These are phyloP conservation scores for Pseudomugil tenellus DNA, from an alignment of 2,797 vertebrate genomes.

Conservation along the genomic window DNA sequence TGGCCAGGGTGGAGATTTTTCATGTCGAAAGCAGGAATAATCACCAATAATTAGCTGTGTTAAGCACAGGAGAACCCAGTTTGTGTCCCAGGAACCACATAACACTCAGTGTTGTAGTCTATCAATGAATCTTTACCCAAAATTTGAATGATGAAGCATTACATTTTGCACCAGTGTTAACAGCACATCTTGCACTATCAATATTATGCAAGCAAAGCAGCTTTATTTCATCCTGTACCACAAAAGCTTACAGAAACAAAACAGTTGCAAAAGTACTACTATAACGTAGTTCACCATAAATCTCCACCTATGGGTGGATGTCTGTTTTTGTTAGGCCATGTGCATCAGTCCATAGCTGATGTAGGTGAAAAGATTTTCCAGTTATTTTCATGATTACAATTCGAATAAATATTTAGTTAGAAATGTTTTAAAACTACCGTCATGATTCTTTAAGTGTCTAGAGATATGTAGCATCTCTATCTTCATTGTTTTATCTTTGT, in stretches of 20 bases:
- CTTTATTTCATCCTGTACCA: background rate
- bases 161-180: background rate
- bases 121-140: background rate
- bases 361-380: too few relatives aligned
- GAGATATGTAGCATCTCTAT: too few relatives aligned
- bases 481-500: too few relatives aligned
- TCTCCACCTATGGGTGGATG: slow-evolving; percentile 2
- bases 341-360: background rate
- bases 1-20: slow-evolving; percentile 75
- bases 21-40: slow-evolving; percentile 77
- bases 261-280: background rate
- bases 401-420: background rate
- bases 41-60: slow-evolving; percentile 73
- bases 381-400: background rate
- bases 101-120: slow-evolving; percentile 15
- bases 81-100: slow-evolving; percentile 33
- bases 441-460: background rate
- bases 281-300: background rate
- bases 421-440: background rate
- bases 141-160: background rate
- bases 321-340: too few relatives aligned
- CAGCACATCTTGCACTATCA: slow-evolving; percentile 1
- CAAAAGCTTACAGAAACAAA: background rate
- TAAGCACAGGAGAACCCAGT: slow-evolving; percentile 38
- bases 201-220: slow-evolving; percentile 1